These are phyloP conservation scores for Athalia cordata DNA, from an alignment of 2,888 invertebrate genomes.

Conservation along the genomic window DNA sequence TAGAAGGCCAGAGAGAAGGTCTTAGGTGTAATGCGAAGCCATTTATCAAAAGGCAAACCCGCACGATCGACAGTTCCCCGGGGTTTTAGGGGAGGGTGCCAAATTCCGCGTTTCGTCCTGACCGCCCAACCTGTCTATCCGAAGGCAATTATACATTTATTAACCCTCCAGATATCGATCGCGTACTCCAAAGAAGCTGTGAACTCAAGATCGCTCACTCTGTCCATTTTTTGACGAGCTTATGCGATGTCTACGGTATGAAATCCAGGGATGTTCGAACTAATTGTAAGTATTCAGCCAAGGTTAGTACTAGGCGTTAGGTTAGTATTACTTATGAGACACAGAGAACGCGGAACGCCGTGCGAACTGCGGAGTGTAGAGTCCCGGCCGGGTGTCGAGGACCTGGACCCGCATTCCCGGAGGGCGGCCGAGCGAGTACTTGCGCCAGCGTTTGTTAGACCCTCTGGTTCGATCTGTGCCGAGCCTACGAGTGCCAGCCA, in stretches of 20 bases:
- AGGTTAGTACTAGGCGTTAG: no score
- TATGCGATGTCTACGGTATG: not conserved
- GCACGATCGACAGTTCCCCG: constrained; percentile 48
- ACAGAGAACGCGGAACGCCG: constrained; percentile 44
- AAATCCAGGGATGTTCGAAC: constrained; percentile 32
- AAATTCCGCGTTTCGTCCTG: constrained; percentile 50
- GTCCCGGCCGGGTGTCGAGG: constrained; percentile 55
- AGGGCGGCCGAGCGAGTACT: constrained; percentile 59
- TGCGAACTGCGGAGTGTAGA: constrained; percentile 36
- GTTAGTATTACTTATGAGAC: no score
- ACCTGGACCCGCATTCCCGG: constrained; percentile 62
- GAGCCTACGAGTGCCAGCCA: constrained; percentile 1
- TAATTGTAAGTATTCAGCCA: constrained; percentile 34
- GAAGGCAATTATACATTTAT: constrained; percentile 59
- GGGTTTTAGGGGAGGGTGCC: constrained; percentile 48
- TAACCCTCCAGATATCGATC: constrained; percentile 56
- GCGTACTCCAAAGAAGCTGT: constrained; percentile 37
- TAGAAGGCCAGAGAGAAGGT: constrained; percentile 47
- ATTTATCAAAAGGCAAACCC: constrained; percentile 64
- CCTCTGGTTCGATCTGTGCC: constrained; percentile 62
- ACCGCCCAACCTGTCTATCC: constrained; percentile 55
- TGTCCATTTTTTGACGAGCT: not conserved
- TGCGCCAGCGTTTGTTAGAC: constrained; percentile 59
- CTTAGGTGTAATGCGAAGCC: constrained; percentile 59
- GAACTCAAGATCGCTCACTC: constrained; percentile 7